Percentiles rank a stretch among this genome's conserved stretches.
Evolutionary conservation across 2,113 vertebrate species (phyloP).

Genomic region (Brachypteracias leptosomus): DNA sequence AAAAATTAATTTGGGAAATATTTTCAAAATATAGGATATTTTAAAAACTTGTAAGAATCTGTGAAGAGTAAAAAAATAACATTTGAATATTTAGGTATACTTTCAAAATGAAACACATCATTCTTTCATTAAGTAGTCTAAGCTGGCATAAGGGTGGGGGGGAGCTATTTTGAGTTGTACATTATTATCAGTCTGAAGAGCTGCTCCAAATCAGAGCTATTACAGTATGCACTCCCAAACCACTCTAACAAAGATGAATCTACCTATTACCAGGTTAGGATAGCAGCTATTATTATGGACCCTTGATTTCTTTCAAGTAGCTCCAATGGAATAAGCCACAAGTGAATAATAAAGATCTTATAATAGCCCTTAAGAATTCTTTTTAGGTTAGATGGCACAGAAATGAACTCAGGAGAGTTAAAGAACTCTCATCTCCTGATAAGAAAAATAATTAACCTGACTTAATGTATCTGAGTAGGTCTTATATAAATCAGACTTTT

Average conservation of each 20-base stretch:
- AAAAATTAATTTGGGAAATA: not conserved
- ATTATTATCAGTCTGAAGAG: constrained; percentile 74
- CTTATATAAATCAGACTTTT: constrained; percentile 76
- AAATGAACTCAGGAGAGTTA: constrained; percentile 79
- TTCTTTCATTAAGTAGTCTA: constrained; percentile 16
- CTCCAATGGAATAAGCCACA: constrained; percentile 76
- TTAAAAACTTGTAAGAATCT: not conserved
- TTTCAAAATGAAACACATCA: not conserved
- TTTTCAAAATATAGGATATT: not conserved
- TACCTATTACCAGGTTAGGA: constrained; percentile 76
- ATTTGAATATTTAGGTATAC: not conserved
- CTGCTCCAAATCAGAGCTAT: constrained; percentile 71
- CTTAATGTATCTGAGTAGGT: constrained; percentile 76
- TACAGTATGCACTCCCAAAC: constrained; percentile 65
- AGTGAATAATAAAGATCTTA: constrained; percentile 85
- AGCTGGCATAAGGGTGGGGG: not conserved
- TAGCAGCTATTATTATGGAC: constrained; percentile 75
- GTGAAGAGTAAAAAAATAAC: not conserved
- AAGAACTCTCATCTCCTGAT: constrained; percentile 76
- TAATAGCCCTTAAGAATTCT: constrained; percentile 81
- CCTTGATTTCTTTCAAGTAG: constrained; percentile 77
- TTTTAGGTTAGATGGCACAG: constrained; percentile 73
- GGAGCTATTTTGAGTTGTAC: constrained; percentile 70
- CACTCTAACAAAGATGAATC: constrained; percentile 75
- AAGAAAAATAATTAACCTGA: constrained; percentile 83